phyloP scores from a whole-genome alignment of 2,113 vertebrate species.

The Fulmarus glacialis region DNA sequence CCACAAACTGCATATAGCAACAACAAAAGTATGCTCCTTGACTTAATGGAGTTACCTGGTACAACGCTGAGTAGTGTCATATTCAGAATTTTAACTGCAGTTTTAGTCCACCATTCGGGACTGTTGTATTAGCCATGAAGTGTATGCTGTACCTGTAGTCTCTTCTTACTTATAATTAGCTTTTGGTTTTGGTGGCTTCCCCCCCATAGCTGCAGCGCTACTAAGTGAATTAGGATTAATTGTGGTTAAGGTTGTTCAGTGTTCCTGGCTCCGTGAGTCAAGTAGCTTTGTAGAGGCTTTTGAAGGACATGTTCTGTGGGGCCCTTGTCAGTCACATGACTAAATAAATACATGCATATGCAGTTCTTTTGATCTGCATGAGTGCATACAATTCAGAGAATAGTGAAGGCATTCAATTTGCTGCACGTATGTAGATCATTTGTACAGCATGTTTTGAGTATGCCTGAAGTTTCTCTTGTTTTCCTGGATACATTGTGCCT shows the following conservation, averaged over 20 bases:
- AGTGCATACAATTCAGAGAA: neutral
- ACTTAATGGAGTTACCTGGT: neutral
- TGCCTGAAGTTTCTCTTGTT: neutral
- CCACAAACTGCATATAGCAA: neutral
- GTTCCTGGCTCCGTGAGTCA: neutral
- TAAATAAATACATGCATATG: neutral
- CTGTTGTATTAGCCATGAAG: neutral
- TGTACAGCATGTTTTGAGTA: neutral
- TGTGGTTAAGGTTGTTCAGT: neutral
- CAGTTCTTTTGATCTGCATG: neutral
- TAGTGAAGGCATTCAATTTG: neutral
- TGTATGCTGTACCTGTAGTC: neutral
- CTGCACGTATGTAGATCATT: rapidly evolving
- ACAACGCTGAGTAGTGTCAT: neutral
- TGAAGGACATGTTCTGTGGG: neutral
- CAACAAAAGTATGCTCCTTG: neutral
- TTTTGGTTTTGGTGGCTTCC: neutral
- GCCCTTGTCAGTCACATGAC: neutral
- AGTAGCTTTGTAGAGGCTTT: neutral
- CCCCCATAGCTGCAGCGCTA: neutral
- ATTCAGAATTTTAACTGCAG: neutral
- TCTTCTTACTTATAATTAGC: neutral
- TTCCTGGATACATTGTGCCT: neutral
- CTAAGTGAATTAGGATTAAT: neutral
- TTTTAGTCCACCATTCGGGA: neutral